Percentiles rank a stretch among this genome's conserved stretches.
phyloP scores from a whole-genome alignment of 2,797 vertebrate species.

The Enteromius radiatus region DNA sequence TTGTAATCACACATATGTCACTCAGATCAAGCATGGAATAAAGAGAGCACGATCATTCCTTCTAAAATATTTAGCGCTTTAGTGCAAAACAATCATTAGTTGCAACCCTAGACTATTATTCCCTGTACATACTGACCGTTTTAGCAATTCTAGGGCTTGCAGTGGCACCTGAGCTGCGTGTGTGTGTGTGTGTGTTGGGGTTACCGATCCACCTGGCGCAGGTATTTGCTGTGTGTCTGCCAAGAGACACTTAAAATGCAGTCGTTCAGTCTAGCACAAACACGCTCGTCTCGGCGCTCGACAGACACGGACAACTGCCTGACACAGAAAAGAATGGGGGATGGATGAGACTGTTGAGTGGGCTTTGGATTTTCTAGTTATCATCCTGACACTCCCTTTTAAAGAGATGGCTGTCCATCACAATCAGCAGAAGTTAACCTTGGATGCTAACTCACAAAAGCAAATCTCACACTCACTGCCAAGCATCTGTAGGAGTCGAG shows the following conservation, averaged over 20 bases:
- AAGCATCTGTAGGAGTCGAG: slow-evolving; percentile 38
- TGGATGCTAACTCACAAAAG: slow-evolving; percentile 28
- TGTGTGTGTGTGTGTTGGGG: slow-evolving; percentile 13
- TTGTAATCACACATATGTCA: neutral
- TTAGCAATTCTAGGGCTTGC: neutral
- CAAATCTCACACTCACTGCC: slow-evolving; percentile 20
- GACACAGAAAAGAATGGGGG: slow-evolving; percentile 35
- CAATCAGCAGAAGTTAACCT: neutral
- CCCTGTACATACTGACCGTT: neutral
- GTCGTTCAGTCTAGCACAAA: slow-evolving; percentile 74
- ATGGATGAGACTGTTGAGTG: slow-evolving; percentile 13
- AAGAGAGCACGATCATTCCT: neutral
- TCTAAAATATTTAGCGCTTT: neutral
- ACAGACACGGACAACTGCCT: slow-evolving; percentile 50
- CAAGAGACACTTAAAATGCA: slow-evolving; percentile 75
- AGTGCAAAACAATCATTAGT: neutral
- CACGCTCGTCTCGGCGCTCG: slow-evolving; percentile 68
- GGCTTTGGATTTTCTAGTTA: slow-evolving; percentile 16
- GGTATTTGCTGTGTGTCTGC: slow-evolving; percentile 76
- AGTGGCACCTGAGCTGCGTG: neutral
- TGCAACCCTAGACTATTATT: neutral
- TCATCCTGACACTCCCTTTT: slow-evolving; percentile 1
- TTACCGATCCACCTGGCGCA: slow-evolving; percentile 72
- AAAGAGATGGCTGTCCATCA: neutral
- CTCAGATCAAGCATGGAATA: neutral